Base-by-base conservation (phyloP, 2,113 vertebrate genomes). In the Struthidea cinerea region DNA sequence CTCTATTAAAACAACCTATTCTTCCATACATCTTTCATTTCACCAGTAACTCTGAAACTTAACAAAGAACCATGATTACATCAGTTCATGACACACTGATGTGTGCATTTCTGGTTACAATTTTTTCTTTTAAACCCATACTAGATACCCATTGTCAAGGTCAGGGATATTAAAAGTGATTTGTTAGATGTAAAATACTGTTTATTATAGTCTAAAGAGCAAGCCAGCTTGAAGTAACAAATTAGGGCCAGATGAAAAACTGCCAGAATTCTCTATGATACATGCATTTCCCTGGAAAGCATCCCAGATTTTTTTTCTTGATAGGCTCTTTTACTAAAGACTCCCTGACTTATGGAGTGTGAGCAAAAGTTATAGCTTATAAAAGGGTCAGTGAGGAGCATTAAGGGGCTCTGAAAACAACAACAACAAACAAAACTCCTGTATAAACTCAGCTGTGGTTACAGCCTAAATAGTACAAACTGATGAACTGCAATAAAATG, bases 211-310 rank as follows among this genome's bases (percentile, higher is more conserved):
- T 87, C 52, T 60, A 77, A 91, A 96, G 81, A 96, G 86, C 84
- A 87, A 94, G 93, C 90, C 90, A 97, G 90, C 92, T 92, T 92
- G 78, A 97, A 97, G 94, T 97, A 97, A 97, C 93, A 97, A 97
- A 96, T 96, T 89, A 81, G 53, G 27, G 79, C 89, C 94, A 96
- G 82, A 91, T 91, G 90, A 87, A 93, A 76, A 56, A 53, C 60
- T 78, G 94, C 80, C 80, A 61, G 96, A 95, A 85, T 89, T 83
- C 93, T 96, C 85, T 93, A 76, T 94, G 93, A 93, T 84, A 77
- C 94, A 97, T 96, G 92, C 67, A 6, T 95, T 94, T 94, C 80
- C 84, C 71, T 97, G 97, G 97, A 97, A 93, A 87, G 52, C 17
- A 61, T 96, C 97, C 97, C 97, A 94, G 90, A 90, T 96, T 85